A percentile compares a stretch with the other conserved stretches of the same genome.
Conservation (phyloP, 2,888 invertebrate genomes). For the Hirtodrosophila trivittata region DNA sequence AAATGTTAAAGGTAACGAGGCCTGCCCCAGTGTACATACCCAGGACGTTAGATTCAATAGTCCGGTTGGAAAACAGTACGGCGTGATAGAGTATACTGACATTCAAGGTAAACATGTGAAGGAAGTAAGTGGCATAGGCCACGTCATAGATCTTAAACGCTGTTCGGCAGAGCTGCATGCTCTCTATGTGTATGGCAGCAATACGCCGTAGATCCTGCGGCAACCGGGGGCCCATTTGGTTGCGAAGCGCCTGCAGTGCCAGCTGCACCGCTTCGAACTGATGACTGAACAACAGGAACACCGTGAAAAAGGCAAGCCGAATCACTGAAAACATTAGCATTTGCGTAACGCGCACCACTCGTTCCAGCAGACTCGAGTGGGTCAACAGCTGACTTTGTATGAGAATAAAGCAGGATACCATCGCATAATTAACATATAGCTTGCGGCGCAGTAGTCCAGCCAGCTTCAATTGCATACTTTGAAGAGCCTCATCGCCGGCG, state of each 20-base stretch:
- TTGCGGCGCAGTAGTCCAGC: slow-evolving; percentile 14
- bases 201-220: slow-evolving; percentile 25
- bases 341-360: slow-evolving; percentile 3
- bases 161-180: slow-evolving; percentile 33
- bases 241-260: slow-evolving; percentile 30
- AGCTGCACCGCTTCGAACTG: slow-evolving; percentile 59
- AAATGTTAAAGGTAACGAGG: slow-evolving; percentile 26
- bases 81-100: slow-evolving; percentile 61
- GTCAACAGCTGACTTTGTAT: slow-evolving; percentile 43
- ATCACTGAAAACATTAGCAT: slow-evolving; percentile 22
- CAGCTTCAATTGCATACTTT: slow-evolving; percentile 35
- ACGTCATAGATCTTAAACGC: slow-evolving; percentile 41
- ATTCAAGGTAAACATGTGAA: slow-evolving; percentile 45
- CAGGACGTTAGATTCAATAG: slow-evolving; percentile 23
- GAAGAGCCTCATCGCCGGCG: slow-evolving; percentile 16
- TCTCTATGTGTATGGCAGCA: slow-evolving; percentile 41
- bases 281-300: slow-evolving; percentile 50
- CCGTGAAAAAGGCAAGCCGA: slow-evolving; percentile 28
- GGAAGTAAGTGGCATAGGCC: slow-evolving; percentile 30
- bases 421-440: slow-evolving; percentile 31
- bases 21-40: slow-evolving; percentile 27
- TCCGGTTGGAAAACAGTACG: slow-evolving; percentile 45
- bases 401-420: slow-evolving; percentile 3
- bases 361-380: no score
- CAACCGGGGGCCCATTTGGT: not conserved